Evolutionary conservation across 2,888 invertebrate genomes (phyloP).

Genomic region (Oligia latruncula): DNA sequence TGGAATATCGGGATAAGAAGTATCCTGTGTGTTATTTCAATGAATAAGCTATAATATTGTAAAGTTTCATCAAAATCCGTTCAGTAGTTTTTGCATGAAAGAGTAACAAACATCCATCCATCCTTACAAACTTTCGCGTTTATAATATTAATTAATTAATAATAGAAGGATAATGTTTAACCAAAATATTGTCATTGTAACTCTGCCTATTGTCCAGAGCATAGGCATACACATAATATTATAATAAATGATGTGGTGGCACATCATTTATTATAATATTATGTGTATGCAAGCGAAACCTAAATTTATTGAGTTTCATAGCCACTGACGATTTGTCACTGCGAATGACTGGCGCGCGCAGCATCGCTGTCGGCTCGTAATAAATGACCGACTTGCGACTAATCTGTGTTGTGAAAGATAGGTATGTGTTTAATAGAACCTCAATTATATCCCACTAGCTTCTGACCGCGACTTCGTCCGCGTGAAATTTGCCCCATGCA

Average conservation of each 20-base stretch:
- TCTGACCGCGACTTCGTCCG: no score
- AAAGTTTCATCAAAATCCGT: no score
- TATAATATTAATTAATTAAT: not conserved
- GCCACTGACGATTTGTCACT: conserved; percentile 55
- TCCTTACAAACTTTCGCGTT: no score
- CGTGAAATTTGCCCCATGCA: no score
- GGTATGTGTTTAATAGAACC: not conserved
- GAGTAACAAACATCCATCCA: no score
- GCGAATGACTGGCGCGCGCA: conserved; percentile 45
- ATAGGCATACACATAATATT: conserved; percentile 27
- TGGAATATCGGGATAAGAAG: no score
- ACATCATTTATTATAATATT: no score
- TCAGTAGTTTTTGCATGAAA: no score
- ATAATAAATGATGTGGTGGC: conserved; percentile 42
- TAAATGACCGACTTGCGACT: conserved; percentile 11
- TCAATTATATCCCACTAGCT: not conserved
- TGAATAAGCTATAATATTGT: no score
- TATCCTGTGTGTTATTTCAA: no score
- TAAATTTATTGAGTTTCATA: conserved; percentile 61
- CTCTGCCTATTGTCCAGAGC: not conserved
- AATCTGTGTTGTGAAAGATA: not conserved
- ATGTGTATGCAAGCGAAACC: conserved; percentile 44
- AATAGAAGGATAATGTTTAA: not conserved
- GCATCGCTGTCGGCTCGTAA: conserved; percentile 31
- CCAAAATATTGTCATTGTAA: not conserved